Conservation (phyloP, 2,113 vertebrate genomes). For the Daphoenositta chrysoptera region DNA sequence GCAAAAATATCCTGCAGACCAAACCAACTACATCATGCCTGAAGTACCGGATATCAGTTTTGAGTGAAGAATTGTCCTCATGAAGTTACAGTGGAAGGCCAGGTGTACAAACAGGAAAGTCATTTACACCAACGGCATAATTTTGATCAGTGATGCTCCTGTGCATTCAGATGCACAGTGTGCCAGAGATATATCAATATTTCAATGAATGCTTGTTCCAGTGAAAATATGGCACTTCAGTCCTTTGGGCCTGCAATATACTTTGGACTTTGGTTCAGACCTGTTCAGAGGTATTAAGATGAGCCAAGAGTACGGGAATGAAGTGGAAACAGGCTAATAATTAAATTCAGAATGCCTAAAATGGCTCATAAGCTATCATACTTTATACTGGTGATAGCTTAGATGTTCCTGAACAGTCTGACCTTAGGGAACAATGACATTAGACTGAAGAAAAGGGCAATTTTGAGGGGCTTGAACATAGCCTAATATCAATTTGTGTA, state of each 20-base stretch:
- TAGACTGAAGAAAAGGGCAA: not conserved
- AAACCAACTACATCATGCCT: not conserved
- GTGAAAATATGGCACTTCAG: not conserved
- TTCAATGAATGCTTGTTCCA: not conserved
- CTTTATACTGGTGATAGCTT: not conserved
- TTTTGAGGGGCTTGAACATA: not conserved
- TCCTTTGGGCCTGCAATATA: not conserved
- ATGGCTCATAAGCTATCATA: not conserved
- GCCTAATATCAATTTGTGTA: not conserved
- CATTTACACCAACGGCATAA: not conserved
- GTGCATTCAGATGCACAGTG: not conserved
- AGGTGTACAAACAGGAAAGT: not conserved
- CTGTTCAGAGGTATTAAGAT: not conserved
- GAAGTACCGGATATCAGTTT: accelerated
- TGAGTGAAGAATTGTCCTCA: not conserved
- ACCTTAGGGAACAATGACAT: not conserved
- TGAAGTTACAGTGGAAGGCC: not conserved
- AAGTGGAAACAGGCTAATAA: not conserved
- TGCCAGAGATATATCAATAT: not conserved
- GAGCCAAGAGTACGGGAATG: not conserved
- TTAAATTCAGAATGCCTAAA: not conserved
- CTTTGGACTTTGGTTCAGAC: not conserved
- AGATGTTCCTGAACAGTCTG: not conserved
- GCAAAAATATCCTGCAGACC: not conserved
- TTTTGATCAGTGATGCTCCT: not conserved